Evolutionary conservation across 2,888 invertebrate species (phyloP).

Genomic region (Tricholauxania praeusta): DNA sequence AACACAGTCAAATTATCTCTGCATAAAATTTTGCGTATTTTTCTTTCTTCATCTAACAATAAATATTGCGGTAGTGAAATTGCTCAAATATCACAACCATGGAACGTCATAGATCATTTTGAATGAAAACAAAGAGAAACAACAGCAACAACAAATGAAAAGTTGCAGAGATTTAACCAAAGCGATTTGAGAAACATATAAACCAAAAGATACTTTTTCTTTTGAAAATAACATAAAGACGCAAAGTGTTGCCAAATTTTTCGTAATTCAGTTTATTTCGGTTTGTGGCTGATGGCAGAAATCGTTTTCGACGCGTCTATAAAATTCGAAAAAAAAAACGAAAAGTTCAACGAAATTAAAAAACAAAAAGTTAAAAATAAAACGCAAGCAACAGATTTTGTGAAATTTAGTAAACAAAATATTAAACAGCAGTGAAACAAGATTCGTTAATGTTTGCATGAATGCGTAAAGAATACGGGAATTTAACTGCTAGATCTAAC

Average conservation of each 20-base stretch:
- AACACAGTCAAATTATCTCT: too few relatives aligned
- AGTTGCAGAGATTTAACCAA: too few relatives aligned
- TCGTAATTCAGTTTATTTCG: slow-evolving; percentile 47
- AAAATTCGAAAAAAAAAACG: not conserved
- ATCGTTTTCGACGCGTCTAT: slow-evolving; percentile 11
- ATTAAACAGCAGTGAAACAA: not conserved
- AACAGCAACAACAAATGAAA: not conserved
- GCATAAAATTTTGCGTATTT: too few relatives aligned
- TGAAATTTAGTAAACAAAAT: slow-evolving; percentile 22
- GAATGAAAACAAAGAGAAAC: slow-evolving; percentile 2
- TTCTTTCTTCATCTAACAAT: too few relatives aligned
- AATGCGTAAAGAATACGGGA: not conserved
- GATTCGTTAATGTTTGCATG: not conserved
- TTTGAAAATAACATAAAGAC: not conserved
- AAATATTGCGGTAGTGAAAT: too few relatives aligned
- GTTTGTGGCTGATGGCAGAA: slow-evolving; percentile 40
- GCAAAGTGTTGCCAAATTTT: slow-evolving; percentile 51
- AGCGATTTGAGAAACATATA: too few relatives aligned
- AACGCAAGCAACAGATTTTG: not conserved
- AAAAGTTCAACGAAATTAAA: not conserved
- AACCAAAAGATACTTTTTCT: too few relatives aligned
- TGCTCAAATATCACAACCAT: too few relatives aligned
- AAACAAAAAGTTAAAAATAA: slow-evolving; percentile 14
- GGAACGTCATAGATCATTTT: slow-evolving; percentile 5
- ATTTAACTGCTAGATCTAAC: not conserved